phyloP scores from a whole-genome alignment of 2,888 invertebrate species.

The Cylloceria caligata region DNA sequence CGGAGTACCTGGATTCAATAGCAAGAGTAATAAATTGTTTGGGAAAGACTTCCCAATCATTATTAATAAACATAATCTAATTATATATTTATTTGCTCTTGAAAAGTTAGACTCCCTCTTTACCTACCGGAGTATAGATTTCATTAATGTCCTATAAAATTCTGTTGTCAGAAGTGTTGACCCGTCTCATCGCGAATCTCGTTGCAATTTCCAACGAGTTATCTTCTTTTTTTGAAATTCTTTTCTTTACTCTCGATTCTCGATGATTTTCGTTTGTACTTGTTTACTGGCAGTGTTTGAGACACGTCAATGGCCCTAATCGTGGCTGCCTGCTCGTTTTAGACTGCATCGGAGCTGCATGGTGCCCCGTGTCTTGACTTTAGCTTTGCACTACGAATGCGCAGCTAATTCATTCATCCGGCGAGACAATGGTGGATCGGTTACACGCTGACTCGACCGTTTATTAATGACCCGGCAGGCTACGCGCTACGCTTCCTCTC shows the following conservation, averaged over 20 bases:
- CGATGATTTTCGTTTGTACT: not conserved
- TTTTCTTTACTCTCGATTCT: not conserved
- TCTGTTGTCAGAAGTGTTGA: too few relatives aligned
- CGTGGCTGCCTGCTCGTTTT: constrained; percentile 33
- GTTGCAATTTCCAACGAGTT: too few relatives aligned
- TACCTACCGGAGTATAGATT: too few relatives aligned
- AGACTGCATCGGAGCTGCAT: constrained; percentile 31
- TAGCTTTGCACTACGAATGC: constrained; percentile 42
- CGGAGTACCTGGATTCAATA: not conserved
- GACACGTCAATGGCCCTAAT: constrained; percentile 35
- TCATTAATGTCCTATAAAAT: too few relatives aligned
- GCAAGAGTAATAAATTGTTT: not conserved
- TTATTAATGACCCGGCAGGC: constrained; percentile 79
- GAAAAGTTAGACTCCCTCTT: too few relatives aligned
- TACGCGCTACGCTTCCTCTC: constrained; percentile 66
- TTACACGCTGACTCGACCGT: constrained; percentile 79
- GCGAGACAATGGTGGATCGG: constrained; percentile 80
- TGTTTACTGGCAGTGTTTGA: not conserved
- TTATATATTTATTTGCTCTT: too few relatives aligned
- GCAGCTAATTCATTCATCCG: constrained; percentile 78
- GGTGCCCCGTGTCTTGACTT: constrained; percentile 19
- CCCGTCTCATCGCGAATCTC: too few relatives aligned
- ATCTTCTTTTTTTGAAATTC: not conserved
- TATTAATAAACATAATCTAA: too few relatives aligned
- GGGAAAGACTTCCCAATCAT: too few relatives aligned